Base-by-base conservation (phyloP, 1,140 invertebrate species). In the Leptinotarsa undecemlineata region DNA sequence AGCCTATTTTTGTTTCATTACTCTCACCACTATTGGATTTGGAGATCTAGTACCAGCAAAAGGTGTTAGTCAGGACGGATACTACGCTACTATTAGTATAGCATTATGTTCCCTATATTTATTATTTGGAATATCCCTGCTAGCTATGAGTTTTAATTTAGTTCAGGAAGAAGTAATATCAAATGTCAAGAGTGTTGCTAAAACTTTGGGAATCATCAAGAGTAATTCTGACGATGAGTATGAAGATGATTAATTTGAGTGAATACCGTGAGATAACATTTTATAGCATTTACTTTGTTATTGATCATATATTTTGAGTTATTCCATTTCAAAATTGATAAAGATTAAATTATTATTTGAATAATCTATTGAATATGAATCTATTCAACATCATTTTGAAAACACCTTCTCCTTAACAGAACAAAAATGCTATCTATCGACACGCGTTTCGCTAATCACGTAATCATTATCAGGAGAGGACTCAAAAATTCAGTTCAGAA, bases 141-240 rank as follows among this genome's bases (percentile, higher is more conserved):
- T 99, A 69, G 97, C 97, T 21, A 99, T 99, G 98, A 97, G 96
- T 82, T 99, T 99, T 86, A 98, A 99, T 87, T 88, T 99, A 77
- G 96, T 98, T 21, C 95, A 96, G 85, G 94, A 96, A 83, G 94
- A 96, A 84, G 94, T 96, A 4, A 95, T 96, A 76, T 94, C 91
- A 67, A 93, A 94, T 80, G 94, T 96, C 0, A 95, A 95, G 82
- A 89, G 90, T 57, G 90, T 96, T 13, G 95, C 94, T 8, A 93
- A 92, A 77, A 90, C 91, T 57, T 86, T 96, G 26, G 95, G 95
- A 23, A 96, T 96, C 82, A 91, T 96, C 75, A 95, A 96, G 82
- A 89, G 90, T 61, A 89, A 91, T n/a, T 90, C 93, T n/a, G 88
- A 89, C 26, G 87, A 83, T 23, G 78, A 78, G 1, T 80, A 83